These are phyloP conservation scores for Clamator glandarius DNA, from an alignment of 2,797 vertebrate genomes.

Conservation along the genomic window DNA sequence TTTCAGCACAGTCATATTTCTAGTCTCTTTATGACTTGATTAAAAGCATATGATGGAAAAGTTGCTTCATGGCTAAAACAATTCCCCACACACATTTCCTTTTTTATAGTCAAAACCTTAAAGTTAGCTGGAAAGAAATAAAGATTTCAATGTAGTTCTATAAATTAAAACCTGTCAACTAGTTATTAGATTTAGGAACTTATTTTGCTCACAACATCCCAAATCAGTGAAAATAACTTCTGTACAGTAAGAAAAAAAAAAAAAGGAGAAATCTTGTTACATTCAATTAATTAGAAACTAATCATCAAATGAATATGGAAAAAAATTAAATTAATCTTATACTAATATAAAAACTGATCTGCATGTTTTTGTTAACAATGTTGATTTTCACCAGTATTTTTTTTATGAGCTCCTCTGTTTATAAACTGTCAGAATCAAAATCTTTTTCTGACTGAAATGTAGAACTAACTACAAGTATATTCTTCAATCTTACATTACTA, in stretches of 20 bases:
- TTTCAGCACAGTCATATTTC: conserved; percentile 24
- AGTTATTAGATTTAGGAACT: neutral
- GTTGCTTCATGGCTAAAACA: conserved; percentile 15
- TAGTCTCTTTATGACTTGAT: conserved; percentile 26
- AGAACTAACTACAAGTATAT: neutral
- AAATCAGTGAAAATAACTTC: neutral
- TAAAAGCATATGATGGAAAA: conserved; percentile 17
- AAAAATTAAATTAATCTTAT: neutral
- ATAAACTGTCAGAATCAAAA: neutral
- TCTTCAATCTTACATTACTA: neutral
- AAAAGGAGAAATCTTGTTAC: neutral
- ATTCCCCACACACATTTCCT: neutral
- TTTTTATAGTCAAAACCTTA: neutral
- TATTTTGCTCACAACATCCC: neutral
- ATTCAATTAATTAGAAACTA: neutral
- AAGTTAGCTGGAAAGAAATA: neutral
- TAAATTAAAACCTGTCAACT: neutral
- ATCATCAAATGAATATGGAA: neutral
- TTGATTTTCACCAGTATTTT: neutral
- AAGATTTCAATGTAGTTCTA: neutral
- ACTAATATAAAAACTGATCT: neutral
- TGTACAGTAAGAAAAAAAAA: neutral
- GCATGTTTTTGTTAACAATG: neutral
- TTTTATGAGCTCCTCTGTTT: neutral
- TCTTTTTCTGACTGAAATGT: neutral